Conservation (phyloP, 1,140 invertebrate species). For the Colletes gigas region DNA sequence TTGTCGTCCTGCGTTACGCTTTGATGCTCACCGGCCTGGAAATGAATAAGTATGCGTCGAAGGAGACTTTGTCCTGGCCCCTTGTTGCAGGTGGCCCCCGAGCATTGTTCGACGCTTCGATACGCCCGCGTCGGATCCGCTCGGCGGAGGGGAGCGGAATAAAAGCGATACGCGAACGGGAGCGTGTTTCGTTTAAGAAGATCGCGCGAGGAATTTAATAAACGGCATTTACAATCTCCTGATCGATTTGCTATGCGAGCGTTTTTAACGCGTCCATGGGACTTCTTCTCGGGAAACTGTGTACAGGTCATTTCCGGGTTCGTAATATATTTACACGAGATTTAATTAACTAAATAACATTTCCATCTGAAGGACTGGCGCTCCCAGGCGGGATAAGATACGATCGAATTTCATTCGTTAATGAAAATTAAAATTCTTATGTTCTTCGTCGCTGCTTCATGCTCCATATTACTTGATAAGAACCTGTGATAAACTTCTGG, state of each 20-base stretch:
- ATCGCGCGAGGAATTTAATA: slow-evolving; percentile 39
- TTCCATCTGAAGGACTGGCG: too few species aligned
- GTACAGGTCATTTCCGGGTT: too few species aligned
- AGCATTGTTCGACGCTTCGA: slow-evolving; percentile 33
- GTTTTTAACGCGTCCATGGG: not conserved
- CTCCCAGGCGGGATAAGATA: too few species aligned
- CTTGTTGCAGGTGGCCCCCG: slow-evolving; percentile 42
- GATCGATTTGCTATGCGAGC: not conserved
- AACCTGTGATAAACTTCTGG: too few species aligned
- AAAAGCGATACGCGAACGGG: not conserved
- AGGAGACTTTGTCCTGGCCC: slow-evolving; percentile 31
- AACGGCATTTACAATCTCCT: slow-evolving; percentile 19
- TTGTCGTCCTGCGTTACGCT: slow-evolving; percentile 40
- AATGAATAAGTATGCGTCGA: slow-evolving; percentile 53
- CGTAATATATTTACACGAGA: too few species aligned
- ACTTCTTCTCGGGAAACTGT: too few species aligned
- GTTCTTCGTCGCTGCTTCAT: too few species aligned
- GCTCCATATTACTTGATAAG: too few species aligned
- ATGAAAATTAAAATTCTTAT: too few species aligned
- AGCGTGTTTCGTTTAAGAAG: not conserved
- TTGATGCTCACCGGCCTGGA: slow-evolving; percentile 49
- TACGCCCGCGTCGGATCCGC: slow-evolving; percentile 10
- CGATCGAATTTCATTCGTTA: too few species aligned
- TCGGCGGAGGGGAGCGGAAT: not conserved
- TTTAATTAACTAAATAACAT: too few species aligned